Percentiles rank a stretch among this genome's conserved stretches.
phyloP scores from a whole-genome alignment of 2,888 invertebrate genomes.

The Neoscelio sp. region DNA sequence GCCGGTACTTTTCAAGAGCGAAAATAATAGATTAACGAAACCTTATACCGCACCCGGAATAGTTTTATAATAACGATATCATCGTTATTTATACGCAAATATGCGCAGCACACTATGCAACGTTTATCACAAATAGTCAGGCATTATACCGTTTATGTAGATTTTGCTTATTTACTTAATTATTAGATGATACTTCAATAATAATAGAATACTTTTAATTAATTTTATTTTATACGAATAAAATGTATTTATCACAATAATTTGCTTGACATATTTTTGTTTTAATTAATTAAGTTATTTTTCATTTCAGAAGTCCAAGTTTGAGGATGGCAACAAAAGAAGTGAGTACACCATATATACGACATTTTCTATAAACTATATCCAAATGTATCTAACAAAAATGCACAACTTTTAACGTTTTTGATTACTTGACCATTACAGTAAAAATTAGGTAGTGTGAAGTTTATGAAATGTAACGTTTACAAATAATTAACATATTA shows the following conservation, averaged over 20 bases:
- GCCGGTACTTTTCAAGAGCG: slow-evolving; percentile 32
- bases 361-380: too few relatives aligned
- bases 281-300: neutral
- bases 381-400: too few relatives aligned
- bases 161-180: too few relatives aligned
- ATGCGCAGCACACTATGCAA: too few relatives aligned
- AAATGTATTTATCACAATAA: neutral
- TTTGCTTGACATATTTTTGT: neutral
- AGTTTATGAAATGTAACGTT: neutral
- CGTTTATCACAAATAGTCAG: too few relatives aligned
- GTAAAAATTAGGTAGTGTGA: too few relatives aligned
- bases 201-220: too few relatives aligned
- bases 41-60: slow-evolving; percentile 7
- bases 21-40: slow-evolving; percentile 40
- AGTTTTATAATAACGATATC: slow-evolving; percentile 24
- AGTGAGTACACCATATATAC: too few relatives aligned
- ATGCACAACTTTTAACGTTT: too few relatives aligned
- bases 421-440: too few relatives aligned
- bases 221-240: neutral
- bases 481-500: slow-evolving; percentile 15
- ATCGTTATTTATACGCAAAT: slow-evolving; percentile 4
- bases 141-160: too few relatives aligned
- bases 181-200: too few relatives aligned
- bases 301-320: slow-evolving; percentile 27
- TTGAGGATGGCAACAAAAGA: slow-evolving; percentile 20